Conservation (phyloP, 2,888 invertebrate genomes). For the Bombylius major region DNA sequence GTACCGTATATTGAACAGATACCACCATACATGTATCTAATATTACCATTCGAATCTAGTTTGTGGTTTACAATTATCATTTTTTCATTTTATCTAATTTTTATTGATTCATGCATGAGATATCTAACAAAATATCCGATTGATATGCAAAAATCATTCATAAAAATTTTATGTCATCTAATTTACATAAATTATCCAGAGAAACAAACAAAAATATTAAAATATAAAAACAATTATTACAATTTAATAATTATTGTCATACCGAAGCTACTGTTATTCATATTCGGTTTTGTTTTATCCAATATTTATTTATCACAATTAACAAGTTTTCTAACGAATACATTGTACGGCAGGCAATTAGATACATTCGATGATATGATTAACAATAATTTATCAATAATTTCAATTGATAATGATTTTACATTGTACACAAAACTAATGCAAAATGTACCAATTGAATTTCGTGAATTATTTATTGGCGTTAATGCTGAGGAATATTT, state of each 20-base stretch:
- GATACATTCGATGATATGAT: neutral
- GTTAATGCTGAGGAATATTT: neutral
- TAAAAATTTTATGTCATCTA: neutral
- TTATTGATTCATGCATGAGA: neutral
- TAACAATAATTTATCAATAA: neutral
- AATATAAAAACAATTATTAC: neutral
- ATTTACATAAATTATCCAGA: neutral
- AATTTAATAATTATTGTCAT: neutral
- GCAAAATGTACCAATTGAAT: neutral
- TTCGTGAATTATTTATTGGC: neutral
- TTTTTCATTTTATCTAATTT: neutral
- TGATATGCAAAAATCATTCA: neutral
- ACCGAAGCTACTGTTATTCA: neutral
- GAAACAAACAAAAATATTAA: neutral
- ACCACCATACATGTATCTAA: neutral
- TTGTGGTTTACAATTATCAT: neutral
- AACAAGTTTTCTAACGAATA: neutral
- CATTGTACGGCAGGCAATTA: slow-evolving; percentile 1
- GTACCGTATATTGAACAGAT: neutral
- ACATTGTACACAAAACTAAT: neutral
- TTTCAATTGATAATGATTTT: neutral
- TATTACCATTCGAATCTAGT: neutral
- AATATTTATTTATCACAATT: slow-evolving; percentile 3
- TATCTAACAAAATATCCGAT: neutral
- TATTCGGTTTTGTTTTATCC: slow-evolving; percentile 3